Evolutionary conservation across 2,797 vertebrate genomes (phyloP).

Genomic region (Picus viridis): DNA sequence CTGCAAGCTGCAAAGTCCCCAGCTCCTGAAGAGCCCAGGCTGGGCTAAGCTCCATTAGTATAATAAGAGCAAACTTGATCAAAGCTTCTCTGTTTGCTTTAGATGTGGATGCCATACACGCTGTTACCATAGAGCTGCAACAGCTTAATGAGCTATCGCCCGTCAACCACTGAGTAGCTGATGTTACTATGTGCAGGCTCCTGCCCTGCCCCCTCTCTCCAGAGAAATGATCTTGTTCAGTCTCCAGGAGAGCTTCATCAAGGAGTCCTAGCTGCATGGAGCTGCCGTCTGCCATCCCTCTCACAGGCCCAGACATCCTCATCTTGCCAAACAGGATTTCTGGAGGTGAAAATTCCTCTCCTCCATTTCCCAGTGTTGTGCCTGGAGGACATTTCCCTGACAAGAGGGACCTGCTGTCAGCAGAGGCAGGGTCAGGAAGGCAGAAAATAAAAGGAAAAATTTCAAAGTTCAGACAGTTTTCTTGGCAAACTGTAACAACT

Average conservation of each 20-base stretch:
- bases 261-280: rapidly evolving
- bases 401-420: neutral
- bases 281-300: neutral
- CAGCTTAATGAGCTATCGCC: neutral
- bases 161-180: neutral
- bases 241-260: rapidly evolving
- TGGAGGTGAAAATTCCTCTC: conserved; percentile 18
- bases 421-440: conserved; percentile 6
- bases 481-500: neutral
- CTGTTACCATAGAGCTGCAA: conserved; percentile 37
- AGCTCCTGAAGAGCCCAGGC: neutral
- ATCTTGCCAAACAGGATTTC: conserved; percentile 18
- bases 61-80: neutral
- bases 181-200: rapidly evolving
- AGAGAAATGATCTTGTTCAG: neutral
- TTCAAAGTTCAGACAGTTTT: conserved; percentile 32
- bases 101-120: neutral
- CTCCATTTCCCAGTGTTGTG: neutral
- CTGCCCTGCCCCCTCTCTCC: neutral
- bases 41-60: neutral
- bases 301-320: neutral
- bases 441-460: conserved; percentile 33
- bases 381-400: conserved; percentile 20
- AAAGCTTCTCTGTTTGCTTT: neutral
- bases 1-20: neutral